Conservation (phyloP, 2,113 vertebrate species). For the Equus przewalskii region DNA sequence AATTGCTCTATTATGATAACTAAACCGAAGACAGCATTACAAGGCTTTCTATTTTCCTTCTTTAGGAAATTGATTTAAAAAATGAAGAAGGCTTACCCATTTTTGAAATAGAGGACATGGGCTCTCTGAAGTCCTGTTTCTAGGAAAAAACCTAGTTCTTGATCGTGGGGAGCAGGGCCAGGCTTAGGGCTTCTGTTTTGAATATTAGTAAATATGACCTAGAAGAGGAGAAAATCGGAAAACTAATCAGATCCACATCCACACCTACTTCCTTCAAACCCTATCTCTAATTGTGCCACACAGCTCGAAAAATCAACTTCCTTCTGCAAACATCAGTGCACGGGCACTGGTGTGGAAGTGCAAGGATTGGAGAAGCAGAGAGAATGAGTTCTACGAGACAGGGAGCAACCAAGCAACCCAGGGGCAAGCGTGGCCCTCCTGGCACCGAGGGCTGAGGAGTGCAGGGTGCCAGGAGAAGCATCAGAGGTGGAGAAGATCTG, state of each 20-base stretch:
- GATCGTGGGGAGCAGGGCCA: constrained; percentile 94
- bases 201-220: constrained; percentile 95
- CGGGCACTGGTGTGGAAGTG: rapidly evolving
- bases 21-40: not conserved
- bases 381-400: not conserved
- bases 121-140: constrained; percentile 99
- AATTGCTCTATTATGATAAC: not conserved
- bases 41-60: constrained; percentile 53
- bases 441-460: not conserved
- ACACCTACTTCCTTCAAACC: not conserved
- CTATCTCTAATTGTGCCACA: not conserved
- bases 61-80: constrained; percentile 38
- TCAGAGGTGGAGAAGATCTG: not conserved
- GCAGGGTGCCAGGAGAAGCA: not conserved
- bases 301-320: not conserved
- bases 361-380: not conserved
- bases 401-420: not conserved
- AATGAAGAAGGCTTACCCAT: constrained; percentile 91
- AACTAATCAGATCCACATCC: constrained; percentile 67
- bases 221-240: constrained; percentile 80
- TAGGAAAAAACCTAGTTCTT: constrained; percentile 98
- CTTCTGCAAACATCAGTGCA: not conserved
- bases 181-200: constrained; percentile 99
- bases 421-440: not conserved
- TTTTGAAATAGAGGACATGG: constrained; percentile 99